Conservation (phyloP, 1,140 invertebrate species). For the Leptopilina clavipes region DNA sequence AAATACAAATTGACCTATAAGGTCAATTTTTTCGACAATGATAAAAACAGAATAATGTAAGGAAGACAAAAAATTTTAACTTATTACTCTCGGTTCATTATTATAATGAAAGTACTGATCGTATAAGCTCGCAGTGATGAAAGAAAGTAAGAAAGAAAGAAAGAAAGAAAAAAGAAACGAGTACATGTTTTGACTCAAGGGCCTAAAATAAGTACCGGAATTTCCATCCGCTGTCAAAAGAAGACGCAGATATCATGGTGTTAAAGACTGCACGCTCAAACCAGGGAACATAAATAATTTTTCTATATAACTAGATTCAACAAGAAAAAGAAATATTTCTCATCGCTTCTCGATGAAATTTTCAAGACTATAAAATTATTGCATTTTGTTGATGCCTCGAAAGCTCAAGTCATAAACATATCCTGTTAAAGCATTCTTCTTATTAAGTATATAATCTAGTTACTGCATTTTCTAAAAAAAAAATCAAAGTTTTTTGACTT, state of each 20-base stretch:
- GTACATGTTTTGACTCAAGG: conserved; percentile 23
- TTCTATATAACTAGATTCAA: conserved; percentile 27
- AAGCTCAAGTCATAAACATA: conserved; percentile 30
- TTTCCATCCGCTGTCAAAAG: conserved; percentile 1
- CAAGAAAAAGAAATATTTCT: conserved; percentile 1
- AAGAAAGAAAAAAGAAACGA: background rate
- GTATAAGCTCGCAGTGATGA: background rate
- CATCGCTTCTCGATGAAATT: conserved; percentile 17
- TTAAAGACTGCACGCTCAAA: conserved; percentile 31
- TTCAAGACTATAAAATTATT: conserved; percentile 21
- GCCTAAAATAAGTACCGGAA: conserved; percentile 24
- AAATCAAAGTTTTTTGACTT: background rate
- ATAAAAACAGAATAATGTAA: no score
- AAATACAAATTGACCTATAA: no score
- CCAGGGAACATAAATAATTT: conserved; percentile 33
- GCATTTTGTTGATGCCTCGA: conserved; percentile 29
- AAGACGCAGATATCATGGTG: conserved; percentile 24
- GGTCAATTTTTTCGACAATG: no score
- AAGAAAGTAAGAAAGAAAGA: background rate
- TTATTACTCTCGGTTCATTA: background rate
- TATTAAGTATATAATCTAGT: background rate
- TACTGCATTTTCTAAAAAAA: background rate
- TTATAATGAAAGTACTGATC: conserved; percentile 25
- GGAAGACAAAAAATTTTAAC: no score
- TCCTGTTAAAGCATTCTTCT: conserved; percentile 8